Conservation (phyloP, 2,888 invertebrate species). For the Scaeva pyrastri region DNA sequence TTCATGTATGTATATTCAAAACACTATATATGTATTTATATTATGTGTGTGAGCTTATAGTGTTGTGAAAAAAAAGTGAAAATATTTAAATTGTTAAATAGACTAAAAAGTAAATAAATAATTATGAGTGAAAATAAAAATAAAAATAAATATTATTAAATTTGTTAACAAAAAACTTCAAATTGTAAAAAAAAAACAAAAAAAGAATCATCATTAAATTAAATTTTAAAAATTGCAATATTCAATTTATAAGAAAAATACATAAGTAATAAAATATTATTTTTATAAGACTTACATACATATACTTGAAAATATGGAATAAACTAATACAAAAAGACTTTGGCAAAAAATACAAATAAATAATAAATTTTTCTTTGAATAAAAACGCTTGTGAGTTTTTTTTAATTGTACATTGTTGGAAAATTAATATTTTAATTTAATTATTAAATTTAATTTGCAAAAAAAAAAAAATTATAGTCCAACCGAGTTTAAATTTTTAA, state of each 20-base stretch:
- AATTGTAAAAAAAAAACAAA: neutral
- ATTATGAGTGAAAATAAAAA: neutral
- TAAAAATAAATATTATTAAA: neutral
- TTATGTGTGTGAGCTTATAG: neutral
- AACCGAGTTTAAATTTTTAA: too few relatives aligned
- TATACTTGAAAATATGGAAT: neutral
- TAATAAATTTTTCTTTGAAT: slow-evolving; percentile 83
- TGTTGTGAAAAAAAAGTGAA: slow-evolving; percentile 1
- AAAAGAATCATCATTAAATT: neutral
- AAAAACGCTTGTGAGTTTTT: slow-evolving; percentile 84
- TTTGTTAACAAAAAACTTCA: neutral
- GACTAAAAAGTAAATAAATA: neutral
- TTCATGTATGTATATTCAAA: neutral
- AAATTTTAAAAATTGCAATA: neutral
- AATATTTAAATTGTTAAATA: neutral
- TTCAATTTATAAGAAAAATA: slow-evolving; percentile 40
- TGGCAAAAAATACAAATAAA: slow-evolving; percentile 71
- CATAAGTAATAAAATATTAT: slow-evolving; percentile 64
- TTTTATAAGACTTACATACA: slow-evolving; percentile 43
- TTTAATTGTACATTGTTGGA: slow-evolving; percentile 53
- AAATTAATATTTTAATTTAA: slow-evolving; percentile 38
- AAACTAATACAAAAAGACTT: slow-evolving; percentile 43
- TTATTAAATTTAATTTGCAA: slow-evolving; percentile 38
- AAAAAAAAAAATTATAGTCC: slow-evolving; percentile 28
- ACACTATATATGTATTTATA: neutral